These are phyloP conservation scores for Hoplodrina blanda DNA, from an alignment of 2,888 invertebrate species.

Conservation along the genomic window DNA sequence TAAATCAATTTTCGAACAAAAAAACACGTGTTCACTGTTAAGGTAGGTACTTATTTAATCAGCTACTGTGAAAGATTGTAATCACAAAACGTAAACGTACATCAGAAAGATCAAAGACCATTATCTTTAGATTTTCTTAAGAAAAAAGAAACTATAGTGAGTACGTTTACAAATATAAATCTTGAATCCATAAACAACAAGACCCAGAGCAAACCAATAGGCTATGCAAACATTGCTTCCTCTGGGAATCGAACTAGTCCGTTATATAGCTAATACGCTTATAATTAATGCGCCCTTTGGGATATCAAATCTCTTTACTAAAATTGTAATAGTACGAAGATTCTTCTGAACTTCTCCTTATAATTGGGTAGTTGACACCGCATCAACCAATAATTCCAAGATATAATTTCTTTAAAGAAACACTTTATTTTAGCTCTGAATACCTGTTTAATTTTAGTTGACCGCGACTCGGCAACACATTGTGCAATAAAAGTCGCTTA, in stretches of 20 bases:
- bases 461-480: too few relatives aligned
- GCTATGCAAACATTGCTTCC: neutral
- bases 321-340: too few relatives aligned
- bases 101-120: conserved; percentile 32
- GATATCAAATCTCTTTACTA: neutral
- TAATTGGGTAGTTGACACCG: too few relatives aligned
- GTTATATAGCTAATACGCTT: neutral
- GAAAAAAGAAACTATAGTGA: neutral
- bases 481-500: too few relatives aligned
- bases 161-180: conserved; percentile 22
- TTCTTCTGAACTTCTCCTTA: too few relatives aligned
- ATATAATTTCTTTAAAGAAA: too few relatives aligned
- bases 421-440: too few relatives aligned
- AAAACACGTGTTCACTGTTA: conserved; percentile 5
- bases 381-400: too few relatives aligned
- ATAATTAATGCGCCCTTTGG: neutral
- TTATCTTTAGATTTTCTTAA: conserved; percentile 19
- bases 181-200: neutral
- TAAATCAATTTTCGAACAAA: conserved; percentile 8
- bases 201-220: conserved; percentile 15
- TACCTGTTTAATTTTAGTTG: too few relatives aligned
- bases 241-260: neutral
- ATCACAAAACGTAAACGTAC: conserved; percentile 23
- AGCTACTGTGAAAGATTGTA: conserved; percentile 10
- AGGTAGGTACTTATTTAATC: conserved; percentile 1